phyloP scores from a whole-genome alignment of 2,113 vertebrate genomes.

The Camelus dromedarius region DNA sequence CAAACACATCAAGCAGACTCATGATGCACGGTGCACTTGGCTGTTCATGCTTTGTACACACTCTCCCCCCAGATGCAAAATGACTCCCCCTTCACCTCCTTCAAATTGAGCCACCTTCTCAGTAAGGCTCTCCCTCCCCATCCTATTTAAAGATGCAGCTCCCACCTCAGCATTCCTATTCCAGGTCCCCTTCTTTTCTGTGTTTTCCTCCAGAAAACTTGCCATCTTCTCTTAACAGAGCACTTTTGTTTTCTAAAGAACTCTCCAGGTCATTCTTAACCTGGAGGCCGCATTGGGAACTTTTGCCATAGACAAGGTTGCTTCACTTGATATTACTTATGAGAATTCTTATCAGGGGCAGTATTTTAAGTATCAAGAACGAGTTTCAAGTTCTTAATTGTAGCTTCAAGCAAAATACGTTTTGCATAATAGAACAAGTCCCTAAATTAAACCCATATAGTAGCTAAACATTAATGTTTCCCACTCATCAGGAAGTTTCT shows the following conservation, averaged over 20 bases:
- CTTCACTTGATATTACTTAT: neutral
- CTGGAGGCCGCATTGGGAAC: neutral
- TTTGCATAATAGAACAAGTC: neutral
- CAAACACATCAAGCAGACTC: neutral
- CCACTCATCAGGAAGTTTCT: neutral
- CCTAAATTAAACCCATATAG: neutral
- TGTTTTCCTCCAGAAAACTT: neutral
- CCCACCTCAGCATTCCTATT: neutral
- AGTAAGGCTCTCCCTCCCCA: neutral
- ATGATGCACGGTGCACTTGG: neutral
- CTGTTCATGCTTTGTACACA: accelerated
- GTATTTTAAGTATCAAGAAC: neutral
- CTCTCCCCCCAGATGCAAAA: neutral
- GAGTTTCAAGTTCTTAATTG: neutral
- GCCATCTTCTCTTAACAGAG: neutral
- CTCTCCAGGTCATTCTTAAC: neutral
- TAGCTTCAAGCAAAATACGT: constrained; percentile 15
- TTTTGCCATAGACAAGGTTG: neutral
- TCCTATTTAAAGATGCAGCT: neutral
- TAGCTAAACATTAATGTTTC: neutral
- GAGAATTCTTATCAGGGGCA: neutral
- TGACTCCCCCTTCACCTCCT: neutral
- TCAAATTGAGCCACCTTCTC: neutral
- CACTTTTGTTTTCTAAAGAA: neutral
- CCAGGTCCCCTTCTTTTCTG: neutral